Conservation (phyloP, 2,113 vertebrate species). For the Zingel zingel region DNA sequence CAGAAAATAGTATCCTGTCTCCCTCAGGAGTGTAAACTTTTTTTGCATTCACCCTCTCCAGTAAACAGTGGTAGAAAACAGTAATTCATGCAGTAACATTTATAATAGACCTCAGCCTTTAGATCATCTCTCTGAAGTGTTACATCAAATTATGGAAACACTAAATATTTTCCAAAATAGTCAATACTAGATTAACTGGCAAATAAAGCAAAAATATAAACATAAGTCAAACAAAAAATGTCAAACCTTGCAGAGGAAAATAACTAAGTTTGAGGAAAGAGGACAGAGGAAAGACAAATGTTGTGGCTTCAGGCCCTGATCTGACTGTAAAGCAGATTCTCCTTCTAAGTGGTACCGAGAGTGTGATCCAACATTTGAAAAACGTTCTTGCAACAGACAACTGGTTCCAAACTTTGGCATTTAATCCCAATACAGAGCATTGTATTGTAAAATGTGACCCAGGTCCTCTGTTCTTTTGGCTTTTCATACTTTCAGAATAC, state of each 20-base stretch:
- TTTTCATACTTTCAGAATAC: background rate
- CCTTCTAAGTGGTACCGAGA: background rate
- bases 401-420: background rate
- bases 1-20: constrained; percentile 14
- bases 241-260: constrained; percentile 7
- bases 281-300: background rate
- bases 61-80: background rate
- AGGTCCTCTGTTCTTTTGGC: background rate
- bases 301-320: background rate
- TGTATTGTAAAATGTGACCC: background rate
- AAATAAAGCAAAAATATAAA: constrained; percentile 8
- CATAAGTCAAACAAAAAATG: background rate
- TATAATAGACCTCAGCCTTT: background rate
- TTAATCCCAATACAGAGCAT: background rate
- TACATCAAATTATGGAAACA: constrained; percentile 30
- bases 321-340: background rate
- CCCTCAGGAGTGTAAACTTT: background rate
- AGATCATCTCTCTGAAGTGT: constrained; percentile 3
- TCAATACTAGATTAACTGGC: constrained; percentile 12
- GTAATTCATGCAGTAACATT: background rate
- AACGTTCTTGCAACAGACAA: background rate
- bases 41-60: background rate
- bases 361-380: background rate
- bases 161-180: constrained; percentile 24
- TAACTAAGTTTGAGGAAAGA: background rate